Base-by-base conservation (phyloP, 2,888 invertebrate species). In the Linnaemya tessellans region DNA sequence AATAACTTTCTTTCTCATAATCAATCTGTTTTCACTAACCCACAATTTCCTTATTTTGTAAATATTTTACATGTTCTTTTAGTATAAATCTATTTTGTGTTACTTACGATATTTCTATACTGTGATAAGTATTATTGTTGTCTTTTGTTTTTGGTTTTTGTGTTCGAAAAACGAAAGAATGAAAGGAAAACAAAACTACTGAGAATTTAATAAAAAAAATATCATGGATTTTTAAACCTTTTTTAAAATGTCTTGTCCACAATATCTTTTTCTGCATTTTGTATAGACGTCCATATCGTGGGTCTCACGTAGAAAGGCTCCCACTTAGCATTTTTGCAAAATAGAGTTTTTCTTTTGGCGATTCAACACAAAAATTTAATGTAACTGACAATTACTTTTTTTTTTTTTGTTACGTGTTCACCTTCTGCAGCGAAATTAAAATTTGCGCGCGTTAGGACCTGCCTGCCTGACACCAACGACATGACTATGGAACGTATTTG, bases 161-260 rank as follows among this genome's bases (percentile, higher is more conserved):
- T 75, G 25, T 54, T 13, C 43, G 30, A 46, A 56, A 15, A 46
- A 75, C 56, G n/a, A 68, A 54, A 46, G 25, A 67, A 75, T 65
- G 18, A 49, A 73, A 41, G 58, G 43, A 51, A 60, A 60, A 51
- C 60, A 78, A 73, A 80, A 67, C 46, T 51, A 70, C 78, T 85
- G 43, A 79, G 43, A 79, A 75, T 75, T 80, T 82, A 85, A 85
- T 85, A 85, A 85, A 78, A 56, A 85, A 85, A 78, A 56, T 51
- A 38, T 74, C 51, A 65, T 74, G 54, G 22, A 82, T 75, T 70
- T 75, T 38, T 58, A 79, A 85, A 20, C 51, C 65, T 54, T 74
- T 60, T 74, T 51, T 56, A 30, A 30, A 30, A 30, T 3, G 30
- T 30, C 30, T n/a, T n/a, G 5, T 5, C 30, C 5, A 5, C 5